These are phyloP conservation scores for Sycophaga agraensis DNA, from an alignment of 1,140 invertebrate genomes.

Conservation along the genomic window DNA sequence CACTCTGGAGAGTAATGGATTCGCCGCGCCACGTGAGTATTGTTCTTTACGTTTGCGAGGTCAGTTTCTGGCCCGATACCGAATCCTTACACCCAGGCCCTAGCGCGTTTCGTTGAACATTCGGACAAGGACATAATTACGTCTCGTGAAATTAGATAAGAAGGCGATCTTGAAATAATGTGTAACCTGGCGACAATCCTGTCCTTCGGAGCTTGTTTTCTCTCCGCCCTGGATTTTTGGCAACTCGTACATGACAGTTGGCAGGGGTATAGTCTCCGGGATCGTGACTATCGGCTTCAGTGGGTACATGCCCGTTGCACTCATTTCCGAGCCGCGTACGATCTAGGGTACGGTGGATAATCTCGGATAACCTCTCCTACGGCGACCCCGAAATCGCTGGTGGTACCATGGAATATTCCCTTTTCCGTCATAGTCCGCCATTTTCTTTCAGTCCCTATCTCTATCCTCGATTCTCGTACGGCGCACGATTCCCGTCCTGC, in stretches of 20 bases:
- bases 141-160: too few species aligned
- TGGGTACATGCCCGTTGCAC: conserved; percentile 58
- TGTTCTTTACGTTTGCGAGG: too few species aligned
- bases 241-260: conserved; percentile 66
- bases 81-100: too few species aligned
- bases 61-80: too few species aligned
- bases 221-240: conserved; percentile 59
- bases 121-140: too few species aligned
- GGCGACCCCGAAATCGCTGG: neutral
- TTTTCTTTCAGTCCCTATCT: neutral
- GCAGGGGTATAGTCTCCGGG: conserved; percentile 52
- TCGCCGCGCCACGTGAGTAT: conserved; percentile 8
- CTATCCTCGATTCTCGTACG: too few species aligned
- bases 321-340: too few species aligned
- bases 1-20: neutral
- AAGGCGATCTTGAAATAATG: conserved; percentile 70
- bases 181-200: conserved; percentile 63
- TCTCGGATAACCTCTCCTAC: neutral
- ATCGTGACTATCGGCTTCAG: conserved; percentile 60
- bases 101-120: too few species aligned
- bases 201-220: neutral
- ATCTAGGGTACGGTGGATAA: neutral
- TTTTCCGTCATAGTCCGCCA: conserved; percentile 18
- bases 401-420: neutral
- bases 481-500: neutral